These are phyloP conservation scores for Ceyx melanurus DNA, from an alignment of 2,113 vertebrate genomes.

Conservation along the genomic window DNA sequence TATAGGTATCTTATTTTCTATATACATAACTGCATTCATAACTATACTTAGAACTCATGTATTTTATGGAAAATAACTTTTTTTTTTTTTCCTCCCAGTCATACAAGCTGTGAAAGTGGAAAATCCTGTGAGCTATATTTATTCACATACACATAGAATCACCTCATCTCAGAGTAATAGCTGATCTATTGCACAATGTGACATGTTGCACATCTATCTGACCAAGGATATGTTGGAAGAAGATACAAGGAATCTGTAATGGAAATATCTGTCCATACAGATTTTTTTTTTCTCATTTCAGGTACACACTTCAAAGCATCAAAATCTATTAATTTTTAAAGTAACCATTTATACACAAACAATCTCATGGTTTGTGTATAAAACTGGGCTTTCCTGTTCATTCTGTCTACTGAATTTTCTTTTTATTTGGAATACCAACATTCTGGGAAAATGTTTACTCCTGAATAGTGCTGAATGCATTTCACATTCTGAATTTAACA, in stretches of 20 bases:
- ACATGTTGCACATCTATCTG: background rate
- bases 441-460: background rate
- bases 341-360: background rate
- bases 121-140: background rate
- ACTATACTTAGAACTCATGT: background rate
- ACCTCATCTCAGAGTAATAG: background rate
- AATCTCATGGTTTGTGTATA: background rate
- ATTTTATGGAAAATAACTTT: background rate
- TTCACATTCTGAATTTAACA: background rate
- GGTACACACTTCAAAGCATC: background rate
- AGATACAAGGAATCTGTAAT: slow-evolving; percentile 15
- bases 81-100: background rate
- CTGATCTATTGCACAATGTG: background rate
- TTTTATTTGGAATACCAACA: background rate
- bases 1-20: background rate
- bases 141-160: background rate
- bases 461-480: background rate
- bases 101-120: background rate
- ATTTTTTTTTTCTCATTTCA: slow-evolving; percentile 41
- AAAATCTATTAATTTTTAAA: slow-evolving; percentile 16
- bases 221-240: background rate
- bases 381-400: background rate
- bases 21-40: background rate
- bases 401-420: background rate
- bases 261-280: slow-evolving; percentile 36